These are phyloP conservation scores for Asobara japonica DNA, from an alignment of 1,140 invertebrate species.

Conservation along the genomic window DNA sequence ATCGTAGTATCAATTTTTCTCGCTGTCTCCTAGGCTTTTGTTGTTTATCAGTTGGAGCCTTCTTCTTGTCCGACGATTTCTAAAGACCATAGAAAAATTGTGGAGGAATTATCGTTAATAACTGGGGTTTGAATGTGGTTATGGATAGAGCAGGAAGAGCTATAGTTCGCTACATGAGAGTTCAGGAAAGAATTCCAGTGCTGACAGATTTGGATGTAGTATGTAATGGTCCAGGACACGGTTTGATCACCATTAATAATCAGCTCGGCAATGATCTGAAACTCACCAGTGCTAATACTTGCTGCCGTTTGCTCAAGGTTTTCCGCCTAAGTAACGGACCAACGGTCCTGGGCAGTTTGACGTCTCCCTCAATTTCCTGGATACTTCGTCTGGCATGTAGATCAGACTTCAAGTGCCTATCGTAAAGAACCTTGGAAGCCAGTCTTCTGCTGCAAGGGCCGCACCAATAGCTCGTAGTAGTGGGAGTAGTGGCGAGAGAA, in stretches of 20 bases:
- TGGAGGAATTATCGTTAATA: neutral
- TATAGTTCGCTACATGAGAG: no score
- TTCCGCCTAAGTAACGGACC: conserved; percentile 13
- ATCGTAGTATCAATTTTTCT: conserved; percentile 70
- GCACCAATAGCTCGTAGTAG: conserved; percentile 75
- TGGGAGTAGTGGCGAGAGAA: conserved; percentile 50
- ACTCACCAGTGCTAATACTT: conserved; percentile 19
- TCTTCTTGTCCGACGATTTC: conserved; percentile 12
- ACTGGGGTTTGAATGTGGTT: neutral
- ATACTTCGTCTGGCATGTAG: conserved; percentile 77
- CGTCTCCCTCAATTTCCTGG: conserved; percentile 66
- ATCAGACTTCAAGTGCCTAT: conserved; percentile 78
- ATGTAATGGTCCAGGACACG: neutral
- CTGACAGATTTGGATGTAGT: no score
- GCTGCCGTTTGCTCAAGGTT: conserved; percentile 16
- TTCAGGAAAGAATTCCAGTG: no score
- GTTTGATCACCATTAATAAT: neutral
- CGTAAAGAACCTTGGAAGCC: conserved; percentile 77
- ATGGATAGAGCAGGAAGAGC: neutral
- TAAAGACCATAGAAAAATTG: neutral
- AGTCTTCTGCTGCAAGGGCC: conserved; percentile 79
- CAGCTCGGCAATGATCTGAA: neutral
- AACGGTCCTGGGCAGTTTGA: conserved; percentile 26
- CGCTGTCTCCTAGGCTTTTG: conserved; percentile 65
- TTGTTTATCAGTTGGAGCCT: neutral